Percentiles rank a stretch among this genome's conserved stretches.
These are phyloP conservation scores for Masnerella sp. DNA, from an alignment of 2,888 invertebrate species.

Conservation along the genomic window DNA sequence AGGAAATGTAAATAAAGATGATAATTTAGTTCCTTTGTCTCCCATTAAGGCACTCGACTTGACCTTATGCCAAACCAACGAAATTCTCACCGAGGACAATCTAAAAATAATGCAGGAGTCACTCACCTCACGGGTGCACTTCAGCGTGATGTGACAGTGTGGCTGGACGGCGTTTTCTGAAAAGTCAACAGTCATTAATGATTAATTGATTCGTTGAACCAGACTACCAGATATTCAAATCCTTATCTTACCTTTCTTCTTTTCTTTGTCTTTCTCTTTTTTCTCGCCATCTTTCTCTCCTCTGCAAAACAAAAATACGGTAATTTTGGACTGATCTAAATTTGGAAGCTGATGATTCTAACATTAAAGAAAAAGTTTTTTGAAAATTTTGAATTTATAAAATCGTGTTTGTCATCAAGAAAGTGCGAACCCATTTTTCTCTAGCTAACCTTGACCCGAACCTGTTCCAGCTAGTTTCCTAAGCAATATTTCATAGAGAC, in stretches of 20 bases:
- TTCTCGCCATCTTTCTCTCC: conserved; percentile 73
- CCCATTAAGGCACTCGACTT: conserved; percentile 12
- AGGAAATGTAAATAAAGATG: too few species aligned
- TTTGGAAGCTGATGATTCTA: too few species aligned
- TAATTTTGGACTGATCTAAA: too few species aligned
- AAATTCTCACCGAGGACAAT: conserved; percentile 52
- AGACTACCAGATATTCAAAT: neutral
- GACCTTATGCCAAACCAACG: conserved; percentile 21
- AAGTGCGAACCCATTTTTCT: conserved; percentile 13
- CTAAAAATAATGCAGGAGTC: conserved; percentile 73
- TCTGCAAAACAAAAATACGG: conserved; percentile 64
- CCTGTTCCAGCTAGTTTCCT: conserved; percentile 26
- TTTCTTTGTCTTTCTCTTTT: conserved; percentile 73
- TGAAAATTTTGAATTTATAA: too few species aligned
- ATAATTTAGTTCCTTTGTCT: neutral
- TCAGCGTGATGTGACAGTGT: conserved; percentile 94
- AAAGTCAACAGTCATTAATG: conserved; percentile 29
- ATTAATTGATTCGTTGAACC: conserved; percentile 15
- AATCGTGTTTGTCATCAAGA: conserved; percentile 2
- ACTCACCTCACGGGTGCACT: conserved; percentile 92
- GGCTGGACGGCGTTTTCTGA: conserved; percentile 83
- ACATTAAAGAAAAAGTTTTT: neutral
- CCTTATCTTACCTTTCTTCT: conserved; percentile 73
- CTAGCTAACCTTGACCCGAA: conserved; percentile 33
- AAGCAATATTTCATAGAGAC: conserved; percentile 35